Evolutionary conservation across 1,140 invertebrate species (phyloP), one percentile per base, ranked within the genome.

Genomic region (Drosophila obscura): DNA sequence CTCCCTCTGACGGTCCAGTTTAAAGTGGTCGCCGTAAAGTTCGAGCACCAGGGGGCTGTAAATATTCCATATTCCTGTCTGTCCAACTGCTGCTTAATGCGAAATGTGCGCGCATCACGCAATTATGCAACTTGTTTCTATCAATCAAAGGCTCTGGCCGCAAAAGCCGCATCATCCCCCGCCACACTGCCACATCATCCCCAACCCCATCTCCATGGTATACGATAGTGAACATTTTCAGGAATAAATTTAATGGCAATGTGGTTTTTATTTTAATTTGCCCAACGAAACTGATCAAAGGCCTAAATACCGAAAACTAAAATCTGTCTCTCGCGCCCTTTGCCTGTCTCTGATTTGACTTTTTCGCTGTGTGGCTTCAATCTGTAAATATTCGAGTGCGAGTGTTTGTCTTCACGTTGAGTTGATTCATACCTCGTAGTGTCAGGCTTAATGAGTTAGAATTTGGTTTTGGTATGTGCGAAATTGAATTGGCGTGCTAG

Each of bases 181-280:
- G 11, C 35, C 35, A 39, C 58, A 59, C 15, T 6, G 19, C 45
- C 57, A 31, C 35, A 3, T 3, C 62, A 41, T 19, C 11, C 45
- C 19, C 41, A 16, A 8, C 45, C 35, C n/a, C 26, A 43, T 19
- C 6, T 16, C 15, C 22, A 28, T 39, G 43, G 45, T 19, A 19
- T 44, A 52, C 66, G 50, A 68, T 48, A 67, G 9, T 4, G 31
- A 35, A 13, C 35, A 39, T 80, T 46, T 48, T 45, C n/a, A 35
- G 60, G 69, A 67, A 58, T 52, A 80, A 76, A 73, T 85, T 73
- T 77, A 88, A 87, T 88, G 82, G 66, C 61, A 82, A 61, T 88
- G 82, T 26, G 82, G 82, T 88, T 88, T 82, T 81, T 79, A 72
- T 88, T 88, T 82, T 83, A 82, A 79, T 88, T 88, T 87, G 64